A percentile compares a stretch with the other conserved stretches of the same genome.
These are phyloP conservation scores for Chydorus sphaericus DNA, from an alignment of 2,888 invertebrate species.

Conservation along the genomic window DNA sequence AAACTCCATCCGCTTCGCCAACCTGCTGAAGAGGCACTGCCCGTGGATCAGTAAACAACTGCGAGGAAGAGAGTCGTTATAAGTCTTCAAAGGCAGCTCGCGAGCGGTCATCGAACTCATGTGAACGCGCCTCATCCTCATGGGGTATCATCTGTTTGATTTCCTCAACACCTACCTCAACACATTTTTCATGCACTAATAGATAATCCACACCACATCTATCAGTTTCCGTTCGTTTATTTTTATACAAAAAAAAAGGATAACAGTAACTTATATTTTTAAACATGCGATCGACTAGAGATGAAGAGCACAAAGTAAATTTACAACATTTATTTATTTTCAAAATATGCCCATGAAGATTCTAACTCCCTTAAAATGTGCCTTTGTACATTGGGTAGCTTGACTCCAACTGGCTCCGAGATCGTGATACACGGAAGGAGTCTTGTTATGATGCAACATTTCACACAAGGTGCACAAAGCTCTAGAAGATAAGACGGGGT, in stretches of 20 bases:
- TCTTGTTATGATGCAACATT: slow-evolving; percentile 11
- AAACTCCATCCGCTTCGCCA: too few relatives aligned
- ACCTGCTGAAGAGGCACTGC: too few relatives aligned
- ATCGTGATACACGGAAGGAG: slow-evolving; percentile 1
- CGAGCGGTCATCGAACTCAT: too few relatives aligned
- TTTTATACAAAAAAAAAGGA: background rate
- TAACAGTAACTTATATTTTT: background rate
- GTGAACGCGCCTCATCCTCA: too few relatives aligned
- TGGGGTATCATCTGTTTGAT: background rate
- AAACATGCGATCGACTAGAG: background rate
- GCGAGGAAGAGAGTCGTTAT: too few relatives aligned
- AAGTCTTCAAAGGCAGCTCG: too few relatives aligned
- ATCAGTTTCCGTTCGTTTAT: too few relatives aligned
- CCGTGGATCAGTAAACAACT: too few relatives aligned
- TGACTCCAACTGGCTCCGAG: slow-evolving; percentile 2
- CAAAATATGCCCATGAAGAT: background rate
- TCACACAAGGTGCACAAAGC: slow-evolving; percentile 12
- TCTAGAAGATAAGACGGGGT: background rate
- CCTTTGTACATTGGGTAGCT: slow-evolving; percentile 5
- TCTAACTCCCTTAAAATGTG: background rate
- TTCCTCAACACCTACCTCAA: background rate
- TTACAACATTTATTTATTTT: too few relatives aligned
- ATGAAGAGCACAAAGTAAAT: background rate
- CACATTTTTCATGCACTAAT: background rate
- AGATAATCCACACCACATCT: background rate